A percentile compares a stretch with the other conserved stretches of the same genome.
These are phyloP conservation scores for Stigmatopora argus DNA, from an alignment of 2,113 vertebrate genomes.

Conservation along the genomic window DNA sequence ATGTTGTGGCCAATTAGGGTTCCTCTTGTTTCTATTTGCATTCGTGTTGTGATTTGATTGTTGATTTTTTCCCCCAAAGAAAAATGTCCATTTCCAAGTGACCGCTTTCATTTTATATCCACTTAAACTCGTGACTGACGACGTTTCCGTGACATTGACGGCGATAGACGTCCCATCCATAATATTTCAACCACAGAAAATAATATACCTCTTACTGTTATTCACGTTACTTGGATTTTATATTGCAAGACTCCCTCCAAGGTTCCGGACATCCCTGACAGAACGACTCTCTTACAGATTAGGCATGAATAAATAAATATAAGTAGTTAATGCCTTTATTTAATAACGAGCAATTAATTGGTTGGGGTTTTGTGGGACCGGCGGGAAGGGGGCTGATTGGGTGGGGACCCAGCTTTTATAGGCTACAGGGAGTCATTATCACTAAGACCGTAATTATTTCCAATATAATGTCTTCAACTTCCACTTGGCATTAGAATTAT, in stretches of 20 bases:
- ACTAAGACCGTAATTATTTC: background rate
- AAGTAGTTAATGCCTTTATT: slow-evolving; percentile 8
- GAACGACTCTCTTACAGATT: background rate
- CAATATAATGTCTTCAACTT: background rate
- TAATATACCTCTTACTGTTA: too few species aligned
- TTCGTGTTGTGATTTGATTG: too few species aligned
- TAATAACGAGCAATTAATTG: slow-evolving; percentile 12
- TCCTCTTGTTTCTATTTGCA: too few species aligned
- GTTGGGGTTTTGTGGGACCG: slow-evolving; percentile 1
- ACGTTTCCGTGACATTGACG: too few species aligned
- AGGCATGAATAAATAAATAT: slow-evolving; percentile 1
- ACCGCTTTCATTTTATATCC: too few species aligned
- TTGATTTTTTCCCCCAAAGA: too few species aligned
- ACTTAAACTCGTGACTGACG: too few species aligned
- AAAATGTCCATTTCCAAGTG: too few species aligned
- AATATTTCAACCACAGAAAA: too few species aligned
- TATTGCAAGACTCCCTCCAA: background rate
- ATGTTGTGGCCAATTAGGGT: too few species aligned
- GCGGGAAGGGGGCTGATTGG: slow-evolving; percentile 5
- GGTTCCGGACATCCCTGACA: background rate
- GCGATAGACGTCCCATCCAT: too few species aligned
- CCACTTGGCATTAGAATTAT: background rate
- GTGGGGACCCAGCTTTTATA: background rate
- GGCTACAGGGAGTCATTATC: background rate
- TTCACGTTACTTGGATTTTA: too few species aligned